phyloP scores from a whole-genome alignment of 2,113 vertebrate genomes.

The Scytalopus superciliaris region DNA sequence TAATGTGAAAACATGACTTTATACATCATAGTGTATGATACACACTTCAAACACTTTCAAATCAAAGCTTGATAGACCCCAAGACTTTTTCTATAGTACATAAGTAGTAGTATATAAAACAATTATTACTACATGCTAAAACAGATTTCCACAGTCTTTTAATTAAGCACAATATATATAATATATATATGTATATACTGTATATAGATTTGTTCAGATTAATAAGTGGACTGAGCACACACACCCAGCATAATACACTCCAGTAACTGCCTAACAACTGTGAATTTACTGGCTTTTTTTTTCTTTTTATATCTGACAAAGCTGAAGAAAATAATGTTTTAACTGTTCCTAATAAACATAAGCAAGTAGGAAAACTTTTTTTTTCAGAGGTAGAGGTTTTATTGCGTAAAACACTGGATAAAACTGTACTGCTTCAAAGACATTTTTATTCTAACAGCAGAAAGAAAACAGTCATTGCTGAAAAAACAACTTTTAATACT shows the following conservation, averaged over 20 bases:
- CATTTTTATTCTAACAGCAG: conserved; percentile 87
- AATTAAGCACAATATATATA: conserved; percentile 65
- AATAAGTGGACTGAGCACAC: conserved; percentile 46
- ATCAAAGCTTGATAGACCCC: conserved; percentile 43
- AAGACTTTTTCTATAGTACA: conserved; percentile 28
- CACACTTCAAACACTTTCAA: conserved; percentile 53
- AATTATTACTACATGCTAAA: conserved; percentile 51
- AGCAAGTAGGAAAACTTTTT: conserved; percentile 67
- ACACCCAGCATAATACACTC: conserved; percentile 55
- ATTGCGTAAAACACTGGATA: conserved; percentile 89
- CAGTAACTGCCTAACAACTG: conserved; percentile 66
- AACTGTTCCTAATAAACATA: conserved; percentile 62
- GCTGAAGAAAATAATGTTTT: conserved; percentile 37
- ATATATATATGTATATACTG: conserved; percentile 23
- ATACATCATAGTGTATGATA: conserved; percentile 33
- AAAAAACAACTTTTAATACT: conserved; percentile 86
- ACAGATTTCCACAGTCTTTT: conserved; percentile 58
- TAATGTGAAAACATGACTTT: conserved; percentile 58
- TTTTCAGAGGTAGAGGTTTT: conserved; percentile 89
- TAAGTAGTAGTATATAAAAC: conserved; percentile 55
- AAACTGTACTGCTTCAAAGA: conserved; percentile 88
- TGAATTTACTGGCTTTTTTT: conserved; percentile 34
- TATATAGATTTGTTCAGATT: conserved; percentile 48
- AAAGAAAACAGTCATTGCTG: conserved; percentile 86
- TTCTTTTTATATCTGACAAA: conserved; percentile 30